A percentile compares a stretch with the other conserved stretches of the same genome.
Evolutionary conservation across 53 echinoderm and acorn worm species (phyloP).

Genomic region (Astropecten irregularis): DNA sequence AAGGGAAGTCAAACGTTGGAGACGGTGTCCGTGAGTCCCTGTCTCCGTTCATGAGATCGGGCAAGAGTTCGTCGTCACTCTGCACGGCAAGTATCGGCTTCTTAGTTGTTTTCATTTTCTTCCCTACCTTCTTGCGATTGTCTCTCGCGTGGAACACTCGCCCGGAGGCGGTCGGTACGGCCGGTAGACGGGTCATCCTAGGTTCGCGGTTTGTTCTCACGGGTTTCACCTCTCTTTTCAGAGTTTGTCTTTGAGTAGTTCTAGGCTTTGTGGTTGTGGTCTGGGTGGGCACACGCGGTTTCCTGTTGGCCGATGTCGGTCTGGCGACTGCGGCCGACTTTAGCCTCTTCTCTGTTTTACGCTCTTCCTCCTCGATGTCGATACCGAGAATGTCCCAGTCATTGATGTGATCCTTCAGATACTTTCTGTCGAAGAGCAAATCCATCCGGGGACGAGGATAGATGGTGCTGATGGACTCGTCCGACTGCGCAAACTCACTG

Average conservation of each 20-base stretch:
- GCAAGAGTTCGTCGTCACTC: conserved; percentile 36
- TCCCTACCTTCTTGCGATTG: conserved; percentile 19
- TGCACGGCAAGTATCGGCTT: not conserved
- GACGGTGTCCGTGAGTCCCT: not conserved
- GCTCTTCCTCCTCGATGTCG: conserved; percentile 47
- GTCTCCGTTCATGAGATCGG: not conserved
- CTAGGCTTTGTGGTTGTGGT: not conserved
- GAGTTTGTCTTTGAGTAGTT: conserved; percentile 1
- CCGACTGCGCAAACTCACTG: conserved; percentile 39
- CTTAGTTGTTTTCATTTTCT: not conserved
- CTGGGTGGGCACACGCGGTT: conserved; percentile 6
- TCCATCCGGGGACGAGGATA: conserved; percentile 45
- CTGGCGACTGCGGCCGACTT: conserved; percentile 18
- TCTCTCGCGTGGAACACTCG: conserved; percentile 25
- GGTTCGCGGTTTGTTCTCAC: not conserved
- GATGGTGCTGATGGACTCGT: conserved; percentile 51
- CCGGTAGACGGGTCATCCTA: conserved; percentile 9
- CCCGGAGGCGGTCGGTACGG: not conserved
- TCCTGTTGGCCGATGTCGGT: conserved; percentile 37
- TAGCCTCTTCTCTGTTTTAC: conserved; percentile 7
- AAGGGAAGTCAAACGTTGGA: not conserved
- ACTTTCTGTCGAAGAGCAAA: conserved; percentile 55
- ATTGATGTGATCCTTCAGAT: conserved; percentile 63
- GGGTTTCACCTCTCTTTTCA: not conserved
- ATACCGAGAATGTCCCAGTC: conserved; percentile 54